Evolutionary conservation across 2,113 vertebrate species (phyloP).

Genomic region (Aptenodytes forsteri): DNA sequence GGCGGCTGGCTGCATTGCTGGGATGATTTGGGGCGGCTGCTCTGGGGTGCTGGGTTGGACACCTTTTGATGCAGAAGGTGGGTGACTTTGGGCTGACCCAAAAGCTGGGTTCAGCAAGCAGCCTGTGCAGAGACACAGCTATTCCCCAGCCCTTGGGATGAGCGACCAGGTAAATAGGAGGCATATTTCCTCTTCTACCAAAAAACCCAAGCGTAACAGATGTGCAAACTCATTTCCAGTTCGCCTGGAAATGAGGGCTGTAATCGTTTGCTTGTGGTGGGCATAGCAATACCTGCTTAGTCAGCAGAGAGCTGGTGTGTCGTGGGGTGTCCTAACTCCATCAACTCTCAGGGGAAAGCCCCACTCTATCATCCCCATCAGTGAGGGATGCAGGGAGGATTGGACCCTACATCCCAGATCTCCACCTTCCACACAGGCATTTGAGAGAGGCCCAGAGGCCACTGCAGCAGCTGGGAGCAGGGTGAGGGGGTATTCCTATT

Average conservation of each 20-base stretch:
- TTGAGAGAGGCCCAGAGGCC: background rate
- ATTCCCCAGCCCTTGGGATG: background rate
- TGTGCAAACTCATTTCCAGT: background rate
- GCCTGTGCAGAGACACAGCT: background rate
- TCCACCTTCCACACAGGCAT: background rate
- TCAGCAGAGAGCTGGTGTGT: background rate
- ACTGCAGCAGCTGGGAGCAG: background rate
- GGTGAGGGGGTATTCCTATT: fast-evolving
- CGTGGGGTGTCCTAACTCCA: fast-evolving
- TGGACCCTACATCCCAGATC: background rate
- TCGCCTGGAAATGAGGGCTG: background rate
- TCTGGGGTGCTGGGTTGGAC: background rate
- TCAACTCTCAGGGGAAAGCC: background rate
- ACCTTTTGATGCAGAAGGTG: background rate
- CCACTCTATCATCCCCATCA: too few relatives aligned
- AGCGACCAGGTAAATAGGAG: background rate
- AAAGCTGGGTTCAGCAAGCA: background rate
- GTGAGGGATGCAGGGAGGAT: background rate
- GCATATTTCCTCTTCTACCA: background rate
- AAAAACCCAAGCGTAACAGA: fast-evolving
- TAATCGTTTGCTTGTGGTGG: background rate
- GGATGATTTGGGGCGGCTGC: background rate
- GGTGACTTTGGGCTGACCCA: background rate
- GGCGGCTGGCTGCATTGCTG: background rate
- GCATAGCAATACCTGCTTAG: too few relatives aligned